Percentiles rank a stretch among this genome's conserved stretches.
Evolutionary conservation across 2,888 invertebrate genomes (phyloP).

Genomic region (Ochropleura leucogaster): DNA sequence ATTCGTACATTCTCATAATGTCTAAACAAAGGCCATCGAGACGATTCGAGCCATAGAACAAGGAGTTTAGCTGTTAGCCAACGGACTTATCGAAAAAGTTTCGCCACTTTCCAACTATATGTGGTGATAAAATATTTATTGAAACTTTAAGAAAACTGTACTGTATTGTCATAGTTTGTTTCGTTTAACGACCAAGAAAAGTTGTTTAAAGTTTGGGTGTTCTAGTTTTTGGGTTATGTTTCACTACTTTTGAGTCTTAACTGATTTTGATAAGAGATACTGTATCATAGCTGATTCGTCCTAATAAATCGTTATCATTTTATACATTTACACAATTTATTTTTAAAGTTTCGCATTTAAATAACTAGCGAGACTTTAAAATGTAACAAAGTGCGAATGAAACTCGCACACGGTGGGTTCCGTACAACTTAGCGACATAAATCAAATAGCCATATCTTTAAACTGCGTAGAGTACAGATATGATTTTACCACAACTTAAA

Average conservation of each 20-base stretch:
- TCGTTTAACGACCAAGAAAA: constrained; percentile 17
- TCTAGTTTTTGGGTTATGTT: constrained; percentile 1
- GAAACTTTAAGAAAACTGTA: constrained; percentile 51
- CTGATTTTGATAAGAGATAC: not conserved
- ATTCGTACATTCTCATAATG: constrained; percentile 83
- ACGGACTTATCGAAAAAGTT: constrained; percentile 81
- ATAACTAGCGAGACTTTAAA: no score
- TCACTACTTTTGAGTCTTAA: not conserved
- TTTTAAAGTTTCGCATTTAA: no score
- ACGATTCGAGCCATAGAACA: constrained; percentile 71
- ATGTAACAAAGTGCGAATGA: no score
- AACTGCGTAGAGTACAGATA: no score
- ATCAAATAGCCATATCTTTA: no score
- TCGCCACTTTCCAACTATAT: constrained; percentile 62
- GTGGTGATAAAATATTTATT: constrained; percentile 62
- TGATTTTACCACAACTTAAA: no score
- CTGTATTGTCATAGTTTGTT: constrained; percentile 46
- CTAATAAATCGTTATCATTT: not conserved
- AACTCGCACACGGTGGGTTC: no score
- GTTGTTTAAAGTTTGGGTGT: not conserved
- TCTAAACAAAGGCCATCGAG: constrained; percentile 83
- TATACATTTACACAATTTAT: not conserved
- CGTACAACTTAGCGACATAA: no score
- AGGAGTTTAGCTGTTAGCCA: constrained; percentile 76
- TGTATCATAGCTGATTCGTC: not conserved